Conservation (phyloP, 2,113 vertebrate species). For the Tachysurus vachellii region DNA sequence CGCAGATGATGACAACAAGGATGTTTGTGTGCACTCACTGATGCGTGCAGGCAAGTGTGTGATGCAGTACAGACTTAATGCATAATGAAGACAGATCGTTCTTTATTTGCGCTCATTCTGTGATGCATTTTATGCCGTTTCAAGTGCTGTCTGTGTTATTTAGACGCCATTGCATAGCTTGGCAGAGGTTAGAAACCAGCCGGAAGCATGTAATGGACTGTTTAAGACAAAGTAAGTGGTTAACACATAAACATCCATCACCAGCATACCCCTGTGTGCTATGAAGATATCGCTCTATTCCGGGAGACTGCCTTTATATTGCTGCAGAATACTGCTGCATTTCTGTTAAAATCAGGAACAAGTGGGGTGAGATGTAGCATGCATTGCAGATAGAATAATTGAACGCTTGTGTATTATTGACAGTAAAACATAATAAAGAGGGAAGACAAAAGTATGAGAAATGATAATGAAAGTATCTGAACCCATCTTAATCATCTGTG, state of each 20-base stretch:
- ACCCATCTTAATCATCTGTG: slow-evolving; percentile 13
- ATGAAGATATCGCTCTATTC: background rate
- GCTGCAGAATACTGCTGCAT: slow-evolving; percentile 52
- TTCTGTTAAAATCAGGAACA: slow-evolving; percentile 41
- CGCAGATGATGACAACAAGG: background rate
- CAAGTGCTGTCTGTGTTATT: background rate
- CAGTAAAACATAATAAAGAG: background rate
- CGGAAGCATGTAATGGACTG: slow-evolving; percentile 44
- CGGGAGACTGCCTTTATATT: background rate
- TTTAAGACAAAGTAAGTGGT: slow-evolving; percentile 54
- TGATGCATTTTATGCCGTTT: background rate
- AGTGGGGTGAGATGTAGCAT: background rate
- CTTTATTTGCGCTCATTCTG: background rate
- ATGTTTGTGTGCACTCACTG: too few species aligned
- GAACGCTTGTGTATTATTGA: background rate
- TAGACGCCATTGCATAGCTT: background rate
- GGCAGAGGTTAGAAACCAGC: slow-evolving; percentile 8
- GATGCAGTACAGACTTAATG: background rate
- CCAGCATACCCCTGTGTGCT: background rate
- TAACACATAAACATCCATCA: slow-evolving; percentile 39
- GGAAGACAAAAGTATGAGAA: background rate
- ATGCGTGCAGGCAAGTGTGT: background rate
- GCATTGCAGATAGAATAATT: background rate
- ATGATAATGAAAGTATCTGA: background rate
- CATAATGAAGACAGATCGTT: background rate